Evolutionary conservation across 2,113 vertebrate genomes (phyloP), one percentile per base, ranked within the genome.

Genomic region (Lepus americanus): DNA sequence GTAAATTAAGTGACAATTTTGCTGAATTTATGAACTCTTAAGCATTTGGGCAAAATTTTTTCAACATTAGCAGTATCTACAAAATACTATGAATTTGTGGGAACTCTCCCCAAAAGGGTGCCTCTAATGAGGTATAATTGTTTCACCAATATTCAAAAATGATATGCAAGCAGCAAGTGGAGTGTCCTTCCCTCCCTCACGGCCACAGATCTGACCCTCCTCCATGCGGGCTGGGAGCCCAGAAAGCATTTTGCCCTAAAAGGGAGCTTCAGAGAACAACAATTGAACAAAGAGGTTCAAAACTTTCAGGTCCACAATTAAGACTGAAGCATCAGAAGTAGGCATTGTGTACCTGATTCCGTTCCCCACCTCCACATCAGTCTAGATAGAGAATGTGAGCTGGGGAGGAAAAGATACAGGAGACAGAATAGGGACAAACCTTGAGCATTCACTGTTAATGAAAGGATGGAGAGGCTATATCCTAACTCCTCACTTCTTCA

Each of bases 1-100:
- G 83, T 29, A 95, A 91, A 97, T 93, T 91, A 83, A 94, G 61
- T 69, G 96, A 96, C 53, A 44, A 7, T 89, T 96, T 59, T 51
- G 63, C 82, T 96, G 84, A 96, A 96, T 70, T 89, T 77, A 79
- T 4, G 22, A 84, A 92, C 70, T 85, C 33, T 78, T 92, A 72
- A 79, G 29, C 59, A 89, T 74, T 96, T 74, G 59, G 39, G 80
- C 63, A 94, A 84, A 31, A 59, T 93, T 87, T 96, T 93, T 87
- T 96, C 51, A 86, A 95, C 31, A 93, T 51, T 23, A 33, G 53
- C 31, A 51, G 64, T 59, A 74, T 87, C 25, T 89, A 36, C 20
- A 77, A 73, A 87, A 85, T 74, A 67, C 44, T 79, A 27, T 61
- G n/a, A 87, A 72, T 84, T 29, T 44, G 49, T 64, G 53, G 64